phyloP scores from a whole-genome alignment of 30 jellyfish, hydroid and myxozoan species.

The Nemopilema nomurai region DNA sequence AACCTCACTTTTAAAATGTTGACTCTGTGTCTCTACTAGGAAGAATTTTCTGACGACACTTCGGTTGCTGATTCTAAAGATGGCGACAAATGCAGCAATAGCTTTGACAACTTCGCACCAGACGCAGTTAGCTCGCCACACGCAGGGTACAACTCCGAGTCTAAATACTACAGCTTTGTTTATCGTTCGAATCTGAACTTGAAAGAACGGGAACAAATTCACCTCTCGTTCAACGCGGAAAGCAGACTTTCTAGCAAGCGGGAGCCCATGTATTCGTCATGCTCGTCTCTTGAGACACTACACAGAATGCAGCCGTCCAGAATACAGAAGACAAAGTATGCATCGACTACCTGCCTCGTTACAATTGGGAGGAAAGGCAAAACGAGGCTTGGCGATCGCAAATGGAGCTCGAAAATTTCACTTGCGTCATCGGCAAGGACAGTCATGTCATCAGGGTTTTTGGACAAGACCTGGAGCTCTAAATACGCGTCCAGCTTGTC shows the following conservation, averaged over 20 bases:
- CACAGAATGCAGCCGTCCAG: slow-evolving; percentile 41
- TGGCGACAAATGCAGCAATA: slow-evolving; percentile 50
- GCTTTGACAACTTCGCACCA: slow-evolving; percentile 79
- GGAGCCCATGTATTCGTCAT: slow-evolving; percentile 38
- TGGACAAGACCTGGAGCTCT: slow-evolving; percentile 68
- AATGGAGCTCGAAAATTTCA: slow-evolving; percentile 50
- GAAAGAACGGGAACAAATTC: slow-evolving; percentile 47
- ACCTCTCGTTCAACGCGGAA: slow-evolving; percentile 58
- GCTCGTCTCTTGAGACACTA: slow-evolving; percentile 52
- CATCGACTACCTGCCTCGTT: slow-evolving; percentile 51
- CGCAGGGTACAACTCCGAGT: slow-evolving; percentile 64
- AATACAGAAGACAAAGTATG: slow-evolving; percentile 32
- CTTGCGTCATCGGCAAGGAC: slow-evolving; percentile 40
- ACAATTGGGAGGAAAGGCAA: slow-evolving; percentile 31
- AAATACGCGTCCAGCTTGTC: slow-evolving; percentile 67
- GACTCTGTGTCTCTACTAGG: slow-evolving; percentile 31
- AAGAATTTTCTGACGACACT: slow-evolving; percentile 64
- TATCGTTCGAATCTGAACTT: slow-evolving; percentile 28
- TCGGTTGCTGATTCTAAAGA: slow-evolving; percentile 60
- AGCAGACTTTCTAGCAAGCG: slow-evolving; percentile 17
- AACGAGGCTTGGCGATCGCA: slow-evolving; percentile 36
- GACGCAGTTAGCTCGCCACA: slow-evolving; percentile 94
- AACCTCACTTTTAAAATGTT: no score
- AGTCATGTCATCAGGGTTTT: slow-evolving; percentile 52
- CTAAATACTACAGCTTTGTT: slow-evolving; percentile 60